A percentile compares a stretch with the other conserved stretches of the same genome.
Conservation (phyloP, 1,140 invertebrate genomes). For the Cydia pomonella region DNA sequence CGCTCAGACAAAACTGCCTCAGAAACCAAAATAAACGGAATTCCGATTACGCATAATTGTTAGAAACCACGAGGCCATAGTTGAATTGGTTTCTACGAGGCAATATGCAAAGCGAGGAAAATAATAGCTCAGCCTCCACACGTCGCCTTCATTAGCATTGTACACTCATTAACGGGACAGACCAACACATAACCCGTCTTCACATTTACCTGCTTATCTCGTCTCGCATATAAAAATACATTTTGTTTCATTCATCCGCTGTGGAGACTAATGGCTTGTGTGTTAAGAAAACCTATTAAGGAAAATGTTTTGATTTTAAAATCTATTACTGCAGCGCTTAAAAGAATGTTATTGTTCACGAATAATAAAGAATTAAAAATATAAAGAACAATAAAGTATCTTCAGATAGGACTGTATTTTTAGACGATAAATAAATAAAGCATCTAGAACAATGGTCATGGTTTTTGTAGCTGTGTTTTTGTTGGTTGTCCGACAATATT, state of each 20-base stretch:
- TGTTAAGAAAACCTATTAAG: slow-evolving; percentile 15
- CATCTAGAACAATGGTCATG: slow-evolving; percentile 14
- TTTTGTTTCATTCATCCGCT: slow-evolving; percentile 28
- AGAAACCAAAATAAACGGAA: neutral
- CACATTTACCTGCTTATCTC: slow-evolving; percentile 23
- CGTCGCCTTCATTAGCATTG: slow-evolving; percentile 67
- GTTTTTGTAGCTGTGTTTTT: slow-evolving; percentile 45
- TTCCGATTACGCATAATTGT: neutral
- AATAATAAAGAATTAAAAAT: neutral
- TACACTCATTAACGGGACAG: slow-evolving; percentile 63
- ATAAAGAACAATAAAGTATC: neutral
- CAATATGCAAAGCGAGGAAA: neutral
- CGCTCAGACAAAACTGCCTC: neutral
- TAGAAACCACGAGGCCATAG: neutral
- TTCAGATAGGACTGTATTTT: neutral
- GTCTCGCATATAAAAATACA: slow-evolving; percentile 27
- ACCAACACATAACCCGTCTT: slow-evolving; percentile 39
- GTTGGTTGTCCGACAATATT: slow-evolving; percentile 37
- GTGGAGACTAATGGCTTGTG: slow-evolving; percentile 10
- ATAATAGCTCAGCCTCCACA: slow-evolving; percentile 28
- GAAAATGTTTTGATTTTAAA: neutral
- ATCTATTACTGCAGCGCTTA: neutral
- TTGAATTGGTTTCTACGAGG: neutral
- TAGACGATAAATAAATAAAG: slow-evolving; percentile 3
- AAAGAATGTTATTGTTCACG: slow-evolving; percentile 6